Evolutionary conservation across 2,888 invertebrate genomes (phyloP).

Genomic region (Habroteleia sp.): DNA sequence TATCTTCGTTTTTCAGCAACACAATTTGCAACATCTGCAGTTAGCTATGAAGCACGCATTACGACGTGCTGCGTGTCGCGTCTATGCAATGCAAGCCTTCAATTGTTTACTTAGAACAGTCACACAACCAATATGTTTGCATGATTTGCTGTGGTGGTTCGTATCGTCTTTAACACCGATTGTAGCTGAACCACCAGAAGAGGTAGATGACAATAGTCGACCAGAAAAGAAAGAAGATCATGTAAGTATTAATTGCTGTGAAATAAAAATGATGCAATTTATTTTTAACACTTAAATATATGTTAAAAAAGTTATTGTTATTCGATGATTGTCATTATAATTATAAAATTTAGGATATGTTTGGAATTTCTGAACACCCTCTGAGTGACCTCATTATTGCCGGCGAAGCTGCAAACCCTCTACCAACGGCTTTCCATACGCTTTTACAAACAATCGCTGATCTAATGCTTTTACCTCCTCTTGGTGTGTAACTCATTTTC

Average conservation of each 20-base stretch:
- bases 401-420: constrained; percentile 85
- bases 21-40: constrained; percentile 91
- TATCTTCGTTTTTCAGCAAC: constrained; percentile 91
- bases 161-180: constrained; percentile 89
- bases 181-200: constrained; percentile 77
- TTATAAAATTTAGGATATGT: constrained; percentile 80
- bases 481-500: constrained; percentile 82
- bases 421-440: constrained; percentile 90
- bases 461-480: constrained; percentile 92
- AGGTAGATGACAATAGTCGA: constrained; percentile 83
- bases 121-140: constrained; percentile 94
- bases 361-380: constrained; percentile 88
- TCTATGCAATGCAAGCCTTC: constrained; percentile 95
- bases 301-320: too few species aligned
- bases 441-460: constrained; percentile 95
- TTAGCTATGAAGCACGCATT: constrained; percentile 94
- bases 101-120: constrained; percentile 97
- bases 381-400: constrained; percentile 90
- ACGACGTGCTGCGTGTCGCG: constrained; percentile 89
- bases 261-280: too few species aligned
- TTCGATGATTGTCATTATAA: neutral
- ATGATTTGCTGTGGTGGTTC: constrained; percentile 98
- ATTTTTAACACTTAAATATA: too few species aligned
- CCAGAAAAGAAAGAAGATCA: constrained; percentile 80
- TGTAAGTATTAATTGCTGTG: constrained; percentile 73